Percentiles rank a stretch among this genome's conserved stretches.
These are phyloP conservation scores for Craniophora ligustri DNA, from an alignment of 2,888 invertebrate genomes.

Conservation along the genomic window DNA sequence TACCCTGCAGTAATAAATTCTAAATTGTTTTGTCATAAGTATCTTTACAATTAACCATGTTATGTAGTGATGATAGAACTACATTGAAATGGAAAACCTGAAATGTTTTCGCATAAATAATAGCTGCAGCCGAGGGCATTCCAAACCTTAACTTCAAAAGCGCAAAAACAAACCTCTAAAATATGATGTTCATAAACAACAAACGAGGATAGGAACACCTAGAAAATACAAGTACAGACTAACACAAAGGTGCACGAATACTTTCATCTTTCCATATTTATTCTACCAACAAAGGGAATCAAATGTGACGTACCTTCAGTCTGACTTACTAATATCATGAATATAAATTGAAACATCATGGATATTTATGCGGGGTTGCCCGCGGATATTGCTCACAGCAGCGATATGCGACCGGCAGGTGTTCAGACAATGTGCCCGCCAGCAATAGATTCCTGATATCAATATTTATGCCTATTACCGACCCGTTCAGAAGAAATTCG, in stretches of 20 bases:
- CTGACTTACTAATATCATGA: slow-evolving; percentile 87
- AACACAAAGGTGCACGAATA: slow-evolving; percentile 49
- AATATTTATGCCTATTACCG: slow-evolving; percentile 86
- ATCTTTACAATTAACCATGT: slow-evolving; percentile 5
- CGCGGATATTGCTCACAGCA: slow-evolving; percentile 79
- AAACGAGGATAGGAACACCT: slow-evolving; percentile 30
- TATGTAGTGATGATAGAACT: background rate
- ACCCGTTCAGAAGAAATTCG: slow-evolving; percentile 76
- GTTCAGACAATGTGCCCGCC: slow-evolving; percentile 84
- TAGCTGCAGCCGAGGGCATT: background rate
- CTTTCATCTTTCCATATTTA: slow-evolving; percentile 66
- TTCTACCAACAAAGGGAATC: slow-evolving; percentile 84
- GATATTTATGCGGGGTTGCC: slow-evolving; percentile 83
- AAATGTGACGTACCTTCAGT: slow-evolving; percentile 84
- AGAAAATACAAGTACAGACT: slow-evolving; percentile 24
- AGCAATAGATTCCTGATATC: slow-evolving; percentile 84
- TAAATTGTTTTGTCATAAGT: too few species aligned
- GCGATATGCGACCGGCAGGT: slow-evolving; percentile 78
- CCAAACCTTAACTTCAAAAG: slow-evolving; percentile 24
- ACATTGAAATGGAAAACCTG: slow-evolving; percentile 9
- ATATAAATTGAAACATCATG: slow-evolving; percentile 88
- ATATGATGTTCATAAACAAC: slow-evolving; percentile 50
- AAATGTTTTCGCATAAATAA: slow-evolving; percentile 21
- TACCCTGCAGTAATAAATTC: too few species aligned
- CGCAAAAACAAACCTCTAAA: slow-evolving; percentile 38